A percentile compares a stretch with the other conserved stretches of the same genome.
Evolutionary conservation across 1,140 invertebrate species (phyloP).

Genomic region (Tigriopus japonicus): DNA sequence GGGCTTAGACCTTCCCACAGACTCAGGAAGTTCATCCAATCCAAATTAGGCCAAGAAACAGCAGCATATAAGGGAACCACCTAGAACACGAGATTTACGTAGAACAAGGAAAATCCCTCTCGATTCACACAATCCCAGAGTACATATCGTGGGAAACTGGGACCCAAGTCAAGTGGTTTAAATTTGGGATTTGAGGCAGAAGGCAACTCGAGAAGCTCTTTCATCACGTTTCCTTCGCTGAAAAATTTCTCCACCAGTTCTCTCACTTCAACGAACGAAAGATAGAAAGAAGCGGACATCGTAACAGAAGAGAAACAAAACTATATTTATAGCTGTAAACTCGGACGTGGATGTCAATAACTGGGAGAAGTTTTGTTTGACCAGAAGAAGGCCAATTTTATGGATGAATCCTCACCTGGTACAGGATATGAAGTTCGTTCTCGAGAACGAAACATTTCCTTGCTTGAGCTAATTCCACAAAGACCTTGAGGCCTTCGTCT

Average conservation of each 20-base stretch:
- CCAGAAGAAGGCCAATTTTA: not conserved
- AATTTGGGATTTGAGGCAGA: too few species aligned
- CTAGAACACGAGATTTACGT: too few species aligned
- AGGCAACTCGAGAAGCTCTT: too few species aligned
- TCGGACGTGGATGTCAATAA: not conserved
- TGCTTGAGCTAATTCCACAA: slow-evolving; percentile 75
- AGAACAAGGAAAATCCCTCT: too few species aligned
- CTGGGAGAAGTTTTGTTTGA: too few species aligned
- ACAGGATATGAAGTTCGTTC: slow-evolving; percentile 84
- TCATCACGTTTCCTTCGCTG: too few species aligned
- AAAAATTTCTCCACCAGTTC: too few species aligned
- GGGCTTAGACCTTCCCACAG: slow-evolving; percentile 63
- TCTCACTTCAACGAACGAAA: too few species aligned
- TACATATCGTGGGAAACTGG: too few species aligned
- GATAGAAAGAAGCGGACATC: too few species aligned
- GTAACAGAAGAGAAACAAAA: not conserved
- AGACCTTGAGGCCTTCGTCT: slow-evolving; percentile 65
- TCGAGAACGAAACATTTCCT: slow-evolving; percentile 75
- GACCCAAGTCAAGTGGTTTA: too few species aligned
- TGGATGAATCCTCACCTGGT: slow-evolving; percentile 41
- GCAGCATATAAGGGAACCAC: slow-evolving; percentile 18
- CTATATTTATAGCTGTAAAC: not conserved
- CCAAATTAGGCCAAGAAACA: slow-evolving; percentile 32
- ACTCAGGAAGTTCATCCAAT: slow-evolving; percentile 70
- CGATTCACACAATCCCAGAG: too few species aligned